Evolutionary conservation across 2,113 vertebrate genomes (phyloP), one percentile per base, ranked within the genome.

Genomic region (Mesoclemmys tuberculata): DNA sequence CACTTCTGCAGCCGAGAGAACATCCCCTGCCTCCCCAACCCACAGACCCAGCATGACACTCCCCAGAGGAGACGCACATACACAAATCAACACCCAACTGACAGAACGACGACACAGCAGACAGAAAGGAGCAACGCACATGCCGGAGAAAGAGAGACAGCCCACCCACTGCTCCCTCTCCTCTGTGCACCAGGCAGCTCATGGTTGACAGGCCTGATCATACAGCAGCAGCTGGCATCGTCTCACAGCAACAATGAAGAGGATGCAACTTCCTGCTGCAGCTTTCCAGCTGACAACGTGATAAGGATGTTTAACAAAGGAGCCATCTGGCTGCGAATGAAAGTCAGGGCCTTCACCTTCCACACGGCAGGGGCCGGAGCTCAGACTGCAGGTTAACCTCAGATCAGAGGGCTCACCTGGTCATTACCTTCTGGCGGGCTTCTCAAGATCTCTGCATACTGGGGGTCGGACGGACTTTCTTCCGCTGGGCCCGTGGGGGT

Each of bases 351-450:
- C 35, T 5, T 22, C 18, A 18, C 35, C 64, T 21, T 71, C 8
- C n/a, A 71, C 64, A 38, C 21, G 64, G 35, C n/a, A n/a, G n/a
- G 64, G 21, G n/a, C 35, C 4, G 5, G 64, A 14, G 61, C 61
- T 35, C 29, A 7, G 64, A 35, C 35, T 21, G 18, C 35, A 3
- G 64, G 64, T 38, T 71, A 38, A 38, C 18, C 81, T 46, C 38
- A 3, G 6, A 18, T 35, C 81, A 58, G 81, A 46, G 41, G 8
- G 22, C 81, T 82, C 55, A 46, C 81, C 81, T 82, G 38, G 29
- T 82, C 29, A 26, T 82, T 82, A 44, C 81, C 54, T 58, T 58
- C 81, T 22, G 81, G 54, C 13, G 84, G 84, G 48, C 84, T 75
- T 26, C 68, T 85, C 84, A 3, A 5, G 68, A 75, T 38, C 26